Evolutionary conservation across 1,140 invertebrate genomes (phyloP).

Genomic region (Pogonomyrmex barbatus): DNA sequence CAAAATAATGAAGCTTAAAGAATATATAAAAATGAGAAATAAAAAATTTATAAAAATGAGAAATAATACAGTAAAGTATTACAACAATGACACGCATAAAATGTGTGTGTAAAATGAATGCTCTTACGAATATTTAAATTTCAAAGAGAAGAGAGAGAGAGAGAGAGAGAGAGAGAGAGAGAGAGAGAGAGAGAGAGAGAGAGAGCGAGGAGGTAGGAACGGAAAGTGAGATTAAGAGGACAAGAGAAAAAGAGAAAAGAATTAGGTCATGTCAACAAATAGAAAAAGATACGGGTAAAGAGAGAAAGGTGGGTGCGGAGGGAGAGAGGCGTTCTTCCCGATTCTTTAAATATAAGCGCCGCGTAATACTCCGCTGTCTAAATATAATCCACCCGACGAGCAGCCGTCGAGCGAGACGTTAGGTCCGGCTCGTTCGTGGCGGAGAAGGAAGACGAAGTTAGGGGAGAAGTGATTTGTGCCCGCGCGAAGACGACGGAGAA

Average conservation of each 20-base stretch:
- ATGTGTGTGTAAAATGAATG: not conserved
- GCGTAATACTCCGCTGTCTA: conserved; percentile 82
- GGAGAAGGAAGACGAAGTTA: conserved; percentile 67
- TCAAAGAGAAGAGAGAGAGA: not conserved
- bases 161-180: not conserved
- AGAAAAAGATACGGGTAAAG: conserved; percentile 23
- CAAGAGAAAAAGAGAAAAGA: conserved; percentile 2
- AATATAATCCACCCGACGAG: conserved; percentile 79
- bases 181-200: not conserved
- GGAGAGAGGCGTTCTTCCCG: conserved; percentile 74
- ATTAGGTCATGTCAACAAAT: conserved; percentile 29
- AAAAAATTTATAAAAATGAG: not conserved
- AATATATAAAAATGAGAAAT: not conserved
- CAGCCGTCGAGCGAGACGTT: conserved; percentile 58
- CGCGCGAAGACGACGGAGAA: conserved; percentile 66
- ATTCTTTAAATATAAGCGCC: conserved; percentile 85
- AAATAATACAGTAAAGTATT: not conserved
- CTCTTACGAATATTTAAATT: conserved; percentile 29
- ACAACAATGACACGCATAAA: not conserved
- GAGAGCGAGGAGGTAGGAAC: not conserved
- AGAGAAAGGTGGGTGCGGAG: conserved; percentile 8
- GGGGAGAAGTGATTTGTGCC: conserved; percentile 72
- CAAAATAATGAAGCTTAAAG: not conserved
- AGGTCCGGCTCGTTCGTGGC: conserved; percentile 58
- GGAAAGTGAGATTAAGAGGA: conserved; percentile 19